These are phyloP conservation scores for Enteromius fasciolatus DNA, from an alignment of 2,797 vertebrate genomes.

Conservation along the genomic window DNA sequence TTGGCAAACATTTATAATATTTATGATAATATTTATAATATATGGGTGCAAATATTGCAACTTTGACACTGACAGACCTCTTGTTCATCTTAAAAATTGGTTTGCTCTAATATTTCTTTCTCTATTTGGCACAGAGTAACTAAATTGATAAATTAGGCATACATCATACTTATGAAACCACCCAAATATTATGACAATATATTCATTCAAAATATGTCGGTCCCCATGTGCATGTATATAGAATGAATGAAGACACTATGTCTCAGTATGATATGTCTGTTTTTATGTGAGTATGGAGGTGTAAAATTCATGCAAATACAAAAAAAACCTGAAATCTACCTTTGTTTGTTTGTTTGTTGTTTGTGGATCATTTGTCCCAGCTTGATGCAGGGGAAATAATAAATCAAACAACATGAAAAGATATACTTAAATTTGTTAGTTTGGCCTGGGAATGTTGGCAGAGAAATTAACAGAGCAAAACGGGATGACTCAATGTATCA, in stretches of 20 bases:
- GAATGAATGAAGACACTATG: neutral
- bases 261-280: neutral
- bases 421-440: constrained; percentile 8
- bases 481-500: constrained; percentile 52
- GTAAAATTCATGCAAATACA: constrained; percentile 37
- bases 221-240: neutral
- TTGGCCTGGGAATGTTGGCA: constrained; percentile 25
- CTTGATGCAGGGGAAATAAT: constrained; percentile 41
- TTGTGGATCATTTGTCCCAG: constrained; percentile 35
- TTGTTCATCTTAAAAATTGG: neutral
- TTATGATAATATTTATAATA: too few relatives aligned
- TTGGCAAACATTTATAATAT: too few relatives aligned
- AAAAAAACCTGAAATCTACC: neutral
- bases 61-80: neutral
- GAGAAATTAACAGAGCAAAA: constrained; percentile 12
- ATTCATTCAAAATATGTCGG: neutral
- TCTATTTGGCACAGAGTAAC: constrained; percentile 6
- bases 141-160: neutral
- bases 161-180: neutral
- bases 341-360: neutral
- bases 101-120: neutral
- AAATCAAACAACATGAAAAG: constrained; percentile 18
- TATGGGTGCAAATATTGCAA: neutral
- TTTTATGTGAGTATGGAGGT: constrained; percentile 3
- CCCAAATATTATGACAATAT: constrained; percentile 1